These are phyloP conservation scores for Agrypnia vestita DNA, from an alignment of 1,140 invertebrate species.

Conservation along the genomic window DNA sequence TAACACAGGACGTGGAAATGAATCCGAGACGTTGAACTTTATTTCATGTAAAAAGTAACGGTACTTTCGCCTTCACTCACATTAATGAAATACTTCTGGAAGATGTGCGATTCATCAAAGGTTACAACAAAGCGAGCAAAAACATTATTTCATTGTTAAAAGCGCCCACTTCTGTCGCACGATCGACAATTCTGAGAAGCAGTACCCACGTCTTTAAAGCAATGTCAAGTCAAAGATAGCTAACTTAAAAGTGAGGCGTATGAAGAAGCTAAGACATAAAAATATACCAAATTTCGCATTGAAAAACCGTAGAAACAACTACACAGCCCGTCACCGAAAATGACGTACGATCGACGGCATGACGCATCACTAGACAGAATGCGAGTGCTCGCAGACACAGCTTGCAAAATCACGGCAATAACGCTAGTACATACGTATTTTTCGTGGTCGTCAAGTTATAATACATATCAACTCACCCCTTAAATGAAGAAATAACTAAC, in stretches of 20 bases:
- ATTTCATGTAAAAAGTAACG: slow-evolving; percentile 18
- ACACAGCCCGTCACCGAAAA: slow-evolving; percentile 41
- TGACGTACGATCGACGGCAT: slow-evolving; percentile 51
- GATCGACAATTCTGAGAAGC: slow-evolving; percentile 3
- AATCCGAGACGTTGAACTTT: slow-evolving; percentile 12
- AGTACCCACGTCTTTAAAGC: background rate
- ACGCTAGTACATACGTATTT: slow-evolving; percentile 14
- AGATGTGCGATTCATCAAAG: background rate
- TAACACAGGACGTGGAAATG: slow-evolving; percentile 18
- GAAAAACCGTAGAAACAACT: slow-evolving; percentile 3
- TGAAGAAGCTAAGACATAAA: background rate
- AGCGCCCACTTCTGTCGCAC: slow-evolving; percentile 12
- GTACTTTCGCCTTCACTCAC: slow-evolving; percentile 1
- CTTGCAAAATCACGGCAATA: slow-evolving; percentile 20
- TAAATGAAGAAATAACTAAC: slow-evolving; percentile 39
- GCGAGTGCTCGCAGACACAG: slow-evolving; percentile 34
- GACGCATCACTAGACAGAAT: slow-evolving; percentile 54
- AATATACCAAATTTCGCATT: background rate
- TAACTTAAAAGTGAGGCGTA: background rate
- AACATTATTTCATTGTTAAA: slow-evolving; percentile 11
- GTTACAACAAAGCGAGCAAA: background rate
- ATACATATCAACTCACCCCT: slow-evolving; percentile 44
- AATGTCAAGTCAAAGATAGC: background rate
- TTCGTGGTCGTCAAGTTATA: slow-evolving; percentile 22
- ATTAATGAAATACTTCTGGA: background rate